A percentile compares a stretch with the other conserved stretches of the same genome.
Evolutionary conservation across 2,888 invertebrate genomes (phyloP).

Genomic region (Seira sanloemensis): DNA sequence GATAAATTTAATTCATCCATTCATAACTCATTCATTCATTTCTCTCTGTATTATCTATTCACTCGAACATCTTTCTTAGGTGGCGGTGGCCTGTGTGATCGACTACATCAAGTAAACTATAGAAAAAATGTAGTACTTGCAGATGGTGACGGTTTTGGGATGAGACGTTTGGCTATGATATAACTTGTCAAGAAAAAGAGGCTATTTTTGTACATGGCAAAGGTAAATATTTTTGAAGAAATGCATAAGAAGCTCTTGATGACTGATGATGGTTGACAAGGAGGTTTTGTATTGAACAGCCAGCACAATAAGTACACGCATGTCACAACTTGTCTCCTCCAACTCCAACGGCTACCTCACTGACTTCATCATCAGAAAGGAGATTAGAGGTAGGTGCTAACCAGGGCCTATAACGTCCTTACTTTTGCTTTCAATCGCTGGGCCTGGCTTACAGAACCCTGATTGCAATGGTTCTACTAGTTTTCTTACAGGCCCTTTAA

Average conservation of each 20-base stretch:
- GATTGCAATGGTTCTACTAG: too few species aligned
- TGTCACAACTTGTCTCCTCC: not conserved
- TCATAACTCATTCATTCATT: constrained; percentile 29
- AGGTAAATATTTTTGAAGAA: constrained; percentile 20
- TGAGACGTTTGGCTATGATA: not conserved
- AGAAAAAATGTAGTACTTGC: not conserved
- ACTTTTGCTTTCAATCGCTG: constrained; percentile 52
- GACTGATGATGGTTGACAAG: constrained; percentile 56
- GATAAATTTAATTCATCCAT: constrained; percentile 32
- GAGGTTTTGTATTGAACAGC: constrained; percentile 27
- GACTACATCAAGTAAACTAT: not conserved
- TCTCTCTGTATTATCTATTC: not conserved
- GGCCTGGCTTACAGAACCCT: not conserved
- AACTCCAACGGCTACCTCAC: constrained; percentile 1
- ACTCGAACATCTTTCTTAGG: not conserved
- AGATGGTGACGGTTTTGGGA: constrained; percentile 9
- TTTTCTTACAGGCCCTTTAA: constrained; percentile 45
- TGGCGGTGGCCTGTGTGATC: not conserved
- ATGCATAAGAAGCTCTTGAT: constrained; percentile 41
- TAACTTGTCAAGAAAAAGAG: constrained; percentile 10
- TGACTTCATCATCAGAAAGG: not conserved
- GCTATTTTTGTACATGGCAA: constrained; percentile 12
- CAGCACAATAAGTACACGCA: constrained; percentile 11
- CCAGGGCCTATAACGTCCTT: not conserved
- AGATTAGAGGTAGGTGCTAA: constrained; percentile 14